Base-by-base conservation (phyloP, 2,113 vertebrate species). In the Erythrocercus mccallii region DNA sequence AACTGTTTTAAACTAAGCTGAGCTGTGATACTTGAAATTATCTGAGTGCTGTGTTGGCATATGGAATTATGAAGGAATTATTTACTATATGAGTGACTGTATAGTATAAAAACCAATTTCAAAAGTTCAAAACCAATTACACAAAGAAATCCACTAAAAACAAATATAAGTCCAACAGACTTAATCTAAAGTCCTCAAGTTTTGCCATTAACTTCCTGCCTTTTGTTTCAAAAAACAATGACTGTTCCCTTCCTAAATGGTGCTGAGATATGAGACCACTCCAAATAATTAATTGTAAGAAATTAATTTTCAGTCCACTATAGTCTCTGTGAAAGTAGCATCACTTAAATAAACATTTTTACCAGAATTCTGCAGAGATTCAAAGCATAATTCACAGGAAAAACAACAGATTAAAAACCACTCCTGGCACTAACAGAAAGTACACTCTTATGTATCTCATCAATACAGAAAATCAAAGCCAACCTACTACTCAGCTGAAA, bases 1-100 rank as follows among this genome's bases (percentile, higher is more conserved):
- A 72, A 81, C 6, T 58, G 42, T 72, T 95, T 93, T 66, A 90
- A 94, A 91, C 61, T 85, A 88, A 92, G 68, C 35, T 80, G 66
- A 90, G 68, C 40, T 38, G 37, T 30, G 33, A 88, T 65, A 86
- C 50, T 80, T 86, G 45, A 90, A 86, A 77, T 88, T 72, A 86
- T 60, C 45, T 3, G 27, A 95, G 42, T 53, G 53, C 70, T 79
- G 44, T 65, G 73, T 19, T 69, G 17, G 37, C 54, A 93, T 23
- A 87, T 0, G 0, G 37, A 93, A 92, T 85, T 87, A 82, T 6
- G 25, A 87, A 86, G 28, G 12, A 71, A 82, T 73, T 72, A 80
- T 76, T 85, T 92, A 73, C 58, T 50, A 33, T 5, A 1, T 40
- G 88, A 77, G 35, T 58, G 56, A 84, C 47, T 80, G 44, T 14